These are phyloP conservation scores for Choreutis nemorana DNA, from an alignment of 2,888 invertebrate species.

Conservation along the genomic window DNA sequence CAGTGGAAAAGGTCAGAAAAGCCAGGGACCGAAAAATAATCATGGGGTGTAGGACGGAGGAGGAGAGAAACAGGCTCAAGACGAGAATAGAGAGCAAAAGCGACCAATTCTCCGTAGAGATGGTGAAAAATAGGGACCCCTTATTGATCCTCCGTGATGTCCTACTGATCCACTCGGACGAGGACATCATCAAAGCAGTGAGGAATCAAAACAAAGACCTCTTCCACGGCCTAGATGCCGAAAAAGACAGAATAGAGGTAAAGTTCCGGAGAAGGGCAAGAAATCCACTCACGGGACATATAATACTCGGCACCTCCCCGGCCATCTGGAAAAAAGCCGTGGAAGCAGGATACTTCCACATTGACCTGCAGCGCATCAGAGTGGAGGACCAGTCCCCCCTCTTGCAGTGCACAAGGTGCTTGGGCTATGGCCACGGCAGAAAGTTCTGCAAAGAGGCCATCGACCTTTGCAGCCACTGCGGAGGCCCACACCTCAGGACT, in stretches of 20 bases:
- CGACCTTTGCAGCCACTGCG: slow-evolving; percentile 10
- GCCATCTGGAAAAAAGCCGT: not conserved
- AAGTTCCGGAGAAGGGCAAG: not conserved
- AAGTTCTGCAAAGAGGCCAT: slow-evolving; percentile 5
- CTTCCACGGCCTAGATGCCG: not conserved
- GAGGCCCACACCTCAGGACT: slow-evolving; percentile 1
- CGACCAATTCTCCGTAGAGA: not conserved
- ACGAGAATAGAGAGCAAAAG: not conserved
- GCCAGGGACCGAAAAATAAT: not conserved
- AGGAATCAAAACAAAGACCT: not conserved
- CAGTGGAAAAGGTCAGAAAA: not conserved
- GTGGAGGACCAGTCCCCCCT: slow-evolving; percentile 11
- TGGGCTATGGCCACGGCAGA: slow-evolving; percentile 8
- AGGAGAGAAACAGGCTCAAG: not conserved
- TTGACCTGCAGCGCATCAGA: slow-evolving; percentile 5
- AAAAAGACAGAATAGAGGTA: not conserved
- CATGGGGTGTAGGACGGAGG: not conserved
- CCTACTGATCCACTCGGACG: not conserved
- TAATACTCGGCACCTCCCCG: not conserved
- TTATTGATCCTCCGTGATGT: not conserved
- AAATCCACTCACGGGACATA: not conserved
- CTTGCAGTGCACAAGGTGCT: slow-evolving; percentile 10
- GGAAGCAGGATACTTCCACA: not conserved
- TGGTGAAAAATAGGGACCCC: not conserved
- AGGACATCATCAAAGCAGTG: not conserved